Evolutionary conservation across 2,888 invertebrate genomes (phyloP).

Genomic region (Junonia oenone): DNA sequence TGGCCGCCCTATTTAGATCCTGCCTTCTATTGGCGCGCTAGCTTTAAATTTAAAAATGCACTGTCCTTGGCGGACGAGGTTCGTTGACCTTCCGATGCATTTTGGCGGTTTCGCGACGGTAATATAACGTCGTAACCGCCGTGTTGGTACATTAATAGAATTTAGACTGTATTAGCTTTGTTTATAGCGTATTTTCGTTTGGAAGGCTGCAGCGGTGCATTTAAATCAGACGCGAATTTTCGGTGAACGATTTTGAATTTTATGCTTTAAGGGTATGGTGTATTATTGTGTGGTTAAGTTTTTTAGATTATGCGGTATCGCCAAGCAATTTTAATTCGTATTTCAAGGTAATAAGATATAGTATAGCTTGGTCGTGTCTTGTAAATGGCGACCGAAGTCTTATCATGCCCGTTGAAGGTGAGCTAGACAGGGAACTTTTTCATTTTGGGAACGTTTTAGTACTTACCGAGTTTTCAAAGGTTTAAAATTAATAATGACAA

Average conservation of each 20-base stretch:
- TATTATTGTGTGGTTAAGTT: constrained; percentile 23
- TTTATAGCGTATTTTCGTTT: constrained; percentile 44
- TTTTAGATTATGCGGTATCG: constrained; percentile 23
- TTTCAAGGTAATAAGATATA: constrained; percentile 21
- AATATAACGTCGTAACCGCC: constrained; percentile 50
- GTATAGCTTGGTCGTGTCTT: constrained; percentile 19
- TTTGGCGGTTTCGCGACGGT: constrained; percentile 64
- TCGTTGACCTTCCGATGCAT: constrained; percentile 78
- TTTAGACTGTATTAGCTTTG: constrained; percentile 40
- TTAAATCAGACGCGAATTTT: constrained; percentile 29
- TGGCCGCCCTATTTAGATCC: constrained; percentile 76
- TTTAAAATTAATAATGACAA: constrained; percentile 28
- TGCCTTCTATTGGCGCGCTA: constrained; percentile 76
- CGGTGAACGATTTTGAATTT: constrained; percentile 34
- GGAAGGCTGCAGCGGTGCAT: constrained; percentile 25
- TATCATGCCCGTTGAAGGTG: constrained; percentile 40
- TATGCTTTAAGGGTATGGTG: constrained; percentile 31
- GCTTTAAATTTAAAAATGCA: constrained; percentile 77
- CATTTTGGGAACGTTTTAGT: constrained; percentile 35
- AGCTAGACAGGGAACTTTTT: constrained; percentile 41
- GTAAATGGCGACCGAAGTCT: constrained; percentile 35
- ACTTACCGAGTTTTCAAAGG: constrained; percentile 33
- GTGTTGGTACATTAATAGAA: constrained; percentile 32
- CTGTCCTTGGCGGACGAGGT: constrained; percentile 73
- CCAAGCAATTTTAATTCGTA: constrained; percentile 29